Evolutionary conservation across 2,797 vertebrate species (phyloP), one percentile per base, ranked within the genome.

Genomic region (Glyptemys insculpta): DNA sequence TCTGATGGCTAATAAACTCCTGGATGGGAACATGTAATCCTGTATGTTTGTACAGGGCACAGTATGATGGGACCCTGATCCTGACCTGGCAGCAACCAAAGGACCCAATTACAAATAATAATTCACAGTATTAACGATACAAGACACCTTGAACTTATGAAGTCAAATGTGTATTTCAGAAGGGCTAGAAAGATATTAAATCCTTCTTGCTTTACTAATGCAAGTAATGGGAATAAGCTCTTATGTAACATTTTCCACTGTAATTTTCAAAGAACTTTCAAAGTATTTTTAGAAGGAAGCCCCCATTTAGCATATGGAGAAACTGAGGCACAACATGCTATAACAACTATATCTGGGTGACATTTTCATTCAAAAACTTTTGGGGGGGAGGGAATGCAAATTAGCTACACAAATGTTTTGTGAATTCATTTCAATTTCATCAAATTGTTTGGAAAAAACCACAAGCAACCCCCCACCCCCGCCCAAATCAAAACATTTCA

Each of bases 191-290:
- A 62, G 0, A n/a, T 0, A 3, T 34, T 15, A 14, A 72, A 80
- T 87, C 34, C 65, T 3, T 8, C 0, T 1, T 41, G 78, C 78
- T 53, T 82, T 57, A 16, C 7, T 23, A 44, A 12, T 0, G 0
- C 8, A 49, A 68, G 47, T 0, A 0, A 27, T 12, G 47, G 31
- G 44, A 4, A 44, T 74, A 85, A 81, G 18, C 41, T 80, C 5
- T 2, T 65, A 65, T 8, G 5, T n/a, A 50, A 10, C 8, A n/a
- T 47, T 88, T 79, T 16, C 80, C 57, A 8, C 16, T 15, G 2
- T 31, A 47, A 8, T 7, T 10, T 49, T 72, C 65, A 37, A 6
- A 1, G 57, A 0, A 2, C 19, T 72, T 72, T 37, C 62, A 11
- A 72, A 72, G n/a, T 37, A 37, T 19, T 72, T 57, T 72, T 83